Conservation (phyloP, 2,888 invertebrate species). For the Rutpela maculata region DNA sequence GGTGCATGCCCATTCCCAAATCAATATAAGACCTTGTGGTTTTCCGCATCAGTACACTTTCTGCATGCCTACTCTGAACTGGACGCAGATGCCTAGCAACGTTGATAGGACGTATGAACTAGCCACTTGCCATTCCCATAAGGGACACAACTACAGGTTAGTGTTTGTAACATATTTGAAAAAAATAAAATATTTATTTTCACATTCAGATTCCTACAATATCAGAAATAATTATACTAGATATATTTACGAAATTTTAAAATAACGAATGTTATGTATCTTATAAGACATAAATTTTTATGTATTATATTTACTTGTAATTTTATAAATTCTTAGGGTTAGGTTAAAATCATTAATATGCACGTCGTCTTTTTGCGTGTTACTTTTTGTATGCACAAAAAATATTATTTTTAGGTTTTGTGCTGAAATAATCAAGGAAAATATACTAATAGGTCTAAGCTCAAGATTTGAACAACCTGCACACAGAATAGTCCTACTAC, state of each 20-base stretch:
- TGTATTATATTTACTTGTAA: no score
- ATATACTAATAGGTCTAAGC: slow-evolving; percentile 75
- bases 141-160: slow-evolving; percentile 74
- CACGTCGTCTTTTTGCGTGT: no score
- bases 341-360: no score
- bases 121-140: slow-evolving; percentile 73
- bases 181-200: no score
- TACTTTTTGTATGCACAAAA: no score
- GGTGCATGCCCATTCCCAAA: slow-evolving; percentile 82
- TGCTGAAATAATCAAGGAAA: slow-evolving; percentile 86
- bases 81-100: slow-evolving; percentile 77
- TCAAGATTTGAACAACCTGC: slow-evolving; percentile 81
- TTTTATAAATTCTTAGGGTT: no score
- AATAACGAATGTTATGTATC: no score
- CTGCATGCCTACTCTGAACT: slow-evolving; percentile 78
- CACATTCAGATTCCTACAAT: no score
- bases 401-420: slow-evolving; percentile 83
- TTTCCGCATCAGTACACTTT: slow-evolving; percentile 75
- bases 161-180: neutral
- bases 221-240: no score
- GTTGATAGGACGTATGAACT: slow-evolving; percentile 72
- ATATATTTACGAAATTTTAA: no score
- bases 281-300: no score
- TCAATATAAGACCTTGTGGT: slow-evolving; percentile 84
- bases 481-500: slow-evolving; percentile 89